Base-by-base conservation (phyloP, 2,113 vertebrate species). In the Zosterops lateralis region DNA sequence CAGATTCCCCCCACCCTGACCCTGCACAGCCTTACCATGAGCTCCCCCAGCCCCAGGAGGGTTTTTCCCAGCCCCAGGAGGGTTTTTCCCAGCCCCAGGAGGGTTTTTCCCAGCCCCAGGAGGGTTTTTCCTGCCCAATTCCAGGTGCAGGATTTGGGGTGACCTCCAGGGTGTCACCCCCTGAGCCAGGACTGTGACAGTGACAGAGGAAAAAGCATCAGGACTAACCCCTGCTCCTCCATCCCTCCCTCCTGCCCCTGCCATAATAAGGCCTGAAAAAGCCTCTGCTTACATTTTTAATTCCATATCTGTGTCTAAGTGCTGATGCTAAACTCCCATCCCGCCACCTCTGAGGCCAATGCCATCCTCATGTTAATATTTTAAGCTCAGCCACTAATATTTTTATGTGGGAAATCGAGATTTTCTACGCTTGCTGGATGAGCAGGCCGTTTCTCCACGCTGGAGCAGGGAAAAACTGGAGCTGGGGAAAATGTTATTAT, bases 381-480 rank as follows among this genome's bases (percentile, higher is more conserved):
- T 97, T 96, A 97, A 97, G 94, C 96, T 38, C 92, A 92, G 84
- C 65, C 96, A 86, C 97, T 97, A 96, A 97, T 97, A 96, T 97
- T 97, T 97, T 97, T 97, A 97, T 96, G 96, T 97, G 96, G 91
- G 96, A 97, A 97, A 97, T 96, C 6, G 94, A 90, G 89, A 97
- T 97, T 97, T 96, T 97, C 94, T 96, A 96, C 73, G 93, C 80
- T 96, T 81, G 94, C 80, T 84, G 89, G 89, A 95, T 95, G 93
- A 96, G 94, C 93, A 92, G 91, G 75, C 77, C 81, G 9, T 96
- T 96, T 95, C 62, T 96, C 80, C 92, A 92, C 42, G 36, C 94
- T 78, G 86, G 64, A 83, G 79, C 56, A 65, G 56, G 91, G 11
- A 38, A 80, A 89, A 93, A 90, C 70, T 71, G 95, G 64, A 28